A percentile compares a stretch with the other conserved stretches of the same genome.
Evolutionary conservation across 92 coral and sea anemone genomes (phyloP).

Genomic region (Nematostella vectensis): DNA sequence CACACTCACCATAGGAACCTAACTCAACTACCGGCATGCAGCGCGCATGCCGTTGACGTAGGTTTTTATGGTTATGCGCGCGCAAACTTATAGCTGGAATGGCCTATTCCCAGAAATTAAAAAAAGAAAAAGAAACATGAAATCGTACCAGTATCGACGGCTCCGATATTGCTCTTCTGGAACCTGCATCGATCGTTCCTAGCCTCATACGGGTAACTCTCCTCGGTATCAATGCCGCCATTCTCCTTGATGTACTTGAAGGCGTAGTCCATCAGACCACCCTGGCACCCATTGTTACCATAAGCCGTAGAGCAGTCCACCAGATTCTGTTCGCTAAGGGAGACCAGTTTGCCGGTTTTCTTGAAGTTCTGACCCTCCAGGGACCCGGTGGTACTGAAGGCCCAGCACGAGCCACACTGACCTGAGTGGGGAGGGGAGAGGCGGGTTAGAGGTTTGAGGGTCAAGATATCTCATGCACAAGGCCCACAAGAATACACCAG

Average conservation of each 20-base stretch:
- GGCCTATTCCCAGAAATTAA: too few relatives aligned
- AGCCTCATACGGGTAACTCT: constrained; percentile 63
- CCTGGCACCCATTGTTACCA: constrained; percentile 42
- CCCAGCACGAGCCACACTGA: constrained; percentile 67
- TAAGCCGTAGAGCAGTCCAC: constrained; percentile 62
- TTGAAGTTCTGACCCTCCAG: constrained; percentile 86
- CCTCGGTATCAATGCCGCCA: constrained; percentile 80
- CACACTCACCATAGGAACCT: too few relatives aligned
- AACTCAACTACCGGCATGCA: too few relatives aligned
- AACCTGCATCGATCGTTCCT: constrained; percentile 49
- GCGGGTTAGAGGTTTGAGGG: background rate
- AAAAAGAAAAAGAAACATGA: too few relatives aligned
- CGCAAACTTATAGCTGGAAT: too few relatives aligned
- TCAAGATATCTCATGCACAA: background rate
- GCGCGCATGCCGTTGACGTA: too few relatives aligned
- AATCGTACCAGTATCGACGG: constrained; percentile 63
- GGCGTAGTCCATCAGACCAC: constrained; percentile 62
- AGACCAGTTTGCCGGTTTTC: constrained; percentile 69
- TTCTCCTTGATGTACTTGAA: constrained; percentile 60
- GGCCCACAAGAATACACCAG: too few relatives aligned
- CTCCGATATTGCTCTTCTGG: constrained; percentile 40
- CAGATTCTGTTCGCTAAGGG: constrained; percentile 86
- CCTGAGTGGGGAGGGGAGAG: constrained; percentile 14
- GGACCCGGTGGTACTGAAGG: constrained; percentile 88
- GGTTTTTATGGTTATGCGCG: too few relatives aligned